Conservation (phyloP, 2,797 vertebrate genomes). For the Lithobates pipiens region DNA sequence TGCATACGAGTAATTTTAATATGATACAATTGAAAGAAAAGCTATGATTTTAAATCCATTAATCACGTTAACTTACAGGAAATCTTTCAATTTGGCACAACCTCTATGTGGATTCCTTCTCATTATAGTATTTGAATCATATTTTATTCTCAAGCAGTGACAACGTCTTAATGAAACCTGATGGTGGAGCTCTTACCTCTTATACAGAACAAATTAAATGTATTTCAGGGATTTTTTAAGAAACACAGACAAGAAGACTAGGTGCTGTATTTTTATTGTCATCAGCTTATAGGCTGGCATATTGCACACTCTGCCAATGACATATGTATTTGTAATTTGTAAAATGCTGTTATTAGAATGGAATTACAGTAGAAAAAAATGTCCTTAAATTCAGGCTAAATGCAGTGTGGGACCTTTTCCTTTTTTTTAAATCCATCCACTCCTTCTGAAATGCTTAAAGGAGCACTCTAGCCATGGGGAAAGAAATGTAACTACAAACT, state of each 20-base stretch:
- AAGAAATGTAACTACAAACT: not conserved
- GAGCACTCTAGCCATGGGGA: not conserved
- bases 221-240: not conserved
- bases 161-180: not conserved
- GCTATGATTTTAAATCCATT: conserved; percentile 10
- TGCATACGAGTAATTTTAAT: not conserved
- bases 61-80: not conserved
- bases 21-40: not conserved
- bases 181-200: conserved; percentile 13
- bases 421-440: not conserved
- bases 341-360: not conserved
- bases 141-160: not conserved
- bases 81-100: not conserved
- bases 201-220: not conserved
- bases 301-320: not conserved
- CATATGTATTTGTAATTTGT: not conserved
- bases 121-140: not conserved
- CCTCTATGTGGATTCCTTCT: not conserved
- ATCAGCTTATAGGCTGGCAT: not conserved
- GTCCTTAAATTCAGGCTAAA: not conserved
- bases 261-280: not conserved
- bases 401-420: not conserved
- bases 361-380: not conserved
- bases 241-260: not conserved
- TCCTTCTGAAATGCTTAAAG: not conserved